Base-by-base conservation (phyloP, 2,797 vertebrate genomes). In the Enoplosus armatus region DNA sequence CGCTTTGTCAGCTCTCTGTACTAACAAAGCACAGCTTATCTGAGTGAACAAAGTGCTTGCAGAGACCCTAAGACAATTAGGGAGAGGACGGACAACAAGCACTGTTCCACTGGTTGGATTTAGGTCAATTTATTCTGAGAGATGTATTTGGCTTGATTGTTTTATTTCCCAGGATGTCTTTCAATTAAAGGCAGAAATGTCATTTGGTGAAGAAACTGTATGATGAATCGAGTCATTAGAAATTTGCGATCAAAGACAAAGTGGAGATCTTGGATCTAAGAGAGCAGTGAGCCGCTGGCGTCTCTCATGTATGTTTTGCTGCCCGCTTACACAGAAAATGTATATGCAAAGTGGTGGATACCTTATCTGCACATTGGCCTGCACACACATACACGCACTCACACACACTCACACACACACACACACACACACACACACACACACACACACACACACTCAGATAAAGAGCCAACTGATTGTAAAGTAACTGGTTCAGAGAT, bases 21-120 rank as follows among this genome's bases (percentile, higher is more conserved):
- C 54, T n/a, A 85, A 94, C 93, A 95, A 93, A 94, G 88, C 85
- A 3, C 1, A 31, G 86, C 76, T 90, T 84, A 91, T 92, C 84
- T 58, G 37, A 33, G 74, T 20, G 27, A 83, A 90, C 84, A 90
- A 85, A 85, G 77, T 77, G 83, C 71, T 83, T 72, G 75, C 83
- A 88, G 80, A 87, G 86, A 84, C 85, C 82, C 77, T 47, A 75
- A 84, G 64, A 87, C 90, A 89, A 89, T 89, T 81, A 89, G 15
- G 5, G 69, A 72, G 63, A 35, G 53, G 61, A 82, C 45, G n/a
- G 63, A 90, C 84, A 92, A 84, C 72, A 64, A 72, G 74, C 68
- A 37, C 60, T 51, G 72, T 75, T 70, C 47, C 72, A 76, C 72
- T 62, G 37, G 63, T 6, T 80, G 75, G 59, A 90, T 91, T 78